Conservation (phyloP, 2,888 invertebrate genomes). For the Tachina grossa region DNA sequence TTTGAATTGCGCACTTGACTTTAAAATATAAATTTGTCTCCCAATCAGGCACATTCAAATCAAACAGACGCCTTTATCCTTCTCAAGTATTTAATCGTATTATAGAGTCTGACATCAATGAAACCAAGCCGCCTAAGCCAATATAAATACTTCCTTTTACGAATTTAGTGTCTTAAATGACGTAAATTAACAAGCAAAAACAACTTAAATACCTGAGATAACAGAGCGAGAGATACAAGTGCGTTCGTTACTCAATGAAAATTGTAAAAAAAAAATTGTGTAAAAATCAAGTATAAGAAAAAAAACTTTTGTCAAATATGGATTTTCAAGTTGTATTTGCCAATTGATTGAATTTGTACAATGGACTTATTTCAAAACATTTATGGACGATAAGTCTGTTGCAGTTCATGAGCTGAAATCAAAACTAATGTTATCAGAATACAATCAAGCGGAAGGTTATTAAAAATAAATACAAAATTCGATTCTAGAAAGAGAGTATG, state of each 20-base stretch:
- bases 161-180: constrained; percentile 25
- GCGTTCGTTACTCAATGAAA: constrained; percentile 11
- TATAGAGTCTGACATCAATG: not conserved
- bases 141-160: not conserved
- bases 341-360: constrained; percentile 52
- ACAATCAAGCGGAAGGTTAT: constrained; percentile 26
- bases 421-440: constrained; percentile 34
- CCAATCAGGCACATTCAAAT: constrained; percentile 10
- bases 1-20: constrained; percentile 22
- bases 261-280: not conserved
- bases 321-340: constrained; percentile 18
- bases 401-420: constrained; percentile 53
- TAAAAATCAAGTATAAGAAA: not conserved
- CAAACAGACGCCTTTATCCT: constrained; percentile 39
- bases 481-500: not conserved
- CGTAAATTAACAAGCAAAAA: constrained; percentile 17
- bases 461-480: constrained; percentile 41
- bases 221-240: not conserved
- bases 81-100: constrained; percentile 18
- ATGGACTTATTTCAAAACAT: constrained; percentile 23
- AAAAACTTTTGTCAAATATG: not conserved
- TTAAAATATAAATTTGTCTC: constrained; percentile 4
- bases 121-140: not conserved
- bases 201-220: constrained; percentile 14
- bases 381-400: constrained; percentile 39